Evolutionary conservation across 1,140 invertebrate species (phyloP).

Genomic region (Drosophila littoralis): DNA sequence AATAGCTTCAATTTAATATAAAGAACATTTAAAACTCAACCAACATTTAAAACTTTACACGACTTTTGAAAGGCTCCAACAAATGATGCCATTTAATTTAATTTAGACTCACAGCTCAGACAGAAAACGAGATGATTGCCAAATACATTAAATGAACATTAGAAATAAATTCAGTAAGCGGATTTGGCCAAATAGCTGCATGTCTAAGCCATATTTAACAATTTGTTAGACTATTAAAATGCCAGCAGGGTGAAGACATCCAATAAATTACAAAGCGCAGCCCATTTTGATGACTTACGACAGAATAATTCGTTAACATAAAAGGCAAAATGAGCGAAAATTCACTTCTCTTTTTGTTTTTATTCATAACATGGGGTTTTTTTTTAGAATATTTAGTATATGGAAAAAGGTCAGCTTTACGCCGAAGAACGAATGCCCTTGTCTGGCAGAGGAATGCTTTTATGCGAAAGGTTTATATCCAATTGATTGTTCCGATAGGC

Average conservation of each 20-base stretch:
- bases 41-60: too few relatives aligned
- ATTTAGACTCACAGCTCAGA: constrained; percentile 3
- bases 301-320: not conserved
- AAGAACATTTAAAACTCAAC: not conserved
- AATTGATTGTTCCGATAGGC: too few relatives aligned
- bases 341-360: constrained; percentile 8
- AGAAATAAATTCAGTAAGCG: constrained; percentile 33
- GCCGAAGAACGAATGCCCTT: too few relatives aligned
- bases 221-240: constrained; percentile 37
- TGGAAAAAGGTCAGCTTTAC: too few relatives aligned
- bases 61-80: not conserved
- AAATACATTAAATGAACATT: constrained; percentile 20
- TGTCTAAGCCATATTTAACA: constrained; percentile 18
- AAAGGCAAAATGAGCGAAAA: constrained; percentile 15
- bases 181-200: constrained; percentile 23
- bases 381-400: constrained; percentile 26
- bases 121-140: not conserved
- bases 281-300: constrained; percentile 10
- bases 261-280: constrained; percentile 27
- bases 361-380: constrained; percentile 23
- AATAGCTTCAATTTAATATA: not conserved
- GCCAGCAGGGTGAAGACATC: constrained; percentile 14
- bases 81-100: constrained; percentile 28
- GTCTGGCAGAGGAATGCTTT: too few relatives aligned
- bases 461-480: too few relatives aligned